Base-by-base conservation (phyloP, 2,797 vertebrate species). In the Lophius americanus region DNA sequence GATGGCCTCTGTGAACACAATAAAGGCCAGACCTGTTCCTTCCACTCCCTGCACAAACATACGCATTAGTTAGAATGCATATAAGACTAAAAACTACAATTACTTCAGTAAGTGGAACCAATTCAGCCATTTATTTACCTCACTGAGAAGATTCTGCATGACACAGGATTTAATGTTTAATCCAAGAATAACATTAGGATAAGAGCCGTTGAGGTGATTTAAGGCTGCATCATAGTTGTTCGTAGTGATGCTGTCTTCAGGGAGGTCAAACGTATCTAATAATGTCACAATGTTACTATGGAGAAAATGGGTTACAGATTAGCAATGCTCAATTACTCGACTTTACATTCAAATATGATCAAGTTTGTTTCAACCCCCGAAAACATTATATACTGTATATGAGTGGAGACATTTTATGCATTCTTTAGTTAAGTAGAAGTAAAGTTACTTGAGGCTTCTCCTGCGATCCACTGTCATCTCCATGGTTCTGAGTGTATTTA, bases 1-100 rank as follows among this genome's bases (percentile, higher is more conserved):
- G 81, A 99, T 98, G 78, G 98, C 98, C 79, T 99, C 97, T 0
- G 97, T 98, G 88, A 99, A 99, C 68, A 97, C 95, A 47, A 99
- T 98, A 82, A 99, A 99, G 59, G 96, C 98, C 75, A 99, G 80
- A 53, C 98, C 98, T 0, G 96, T 97, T 85, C 98, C 98, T 89
- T 98, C 96, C 60, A 96, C 96, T 35, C 96, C 97, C 98, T 99
- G 88, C 3, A 48, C 8, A 75, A 60, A 14, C 1, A 9, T 9
- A 57, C 5, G 7, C 2, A 23, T 51, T 4, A 65, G 10, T 37
- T 7, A 3, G 2, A 39, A 43, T 10, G 14, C 14, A 64, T 3
- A 11, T 32, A 4, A 44, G 23, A 72, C 4, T 33, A 42, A 3
- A 3, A 39, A 14, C 1, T 9, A 6, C 1, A 7, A 50, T 2